phyloP scores from a whole-genome alignment of 2,888 invertebrate species.

The Sinotaia quadrata region DNA sequence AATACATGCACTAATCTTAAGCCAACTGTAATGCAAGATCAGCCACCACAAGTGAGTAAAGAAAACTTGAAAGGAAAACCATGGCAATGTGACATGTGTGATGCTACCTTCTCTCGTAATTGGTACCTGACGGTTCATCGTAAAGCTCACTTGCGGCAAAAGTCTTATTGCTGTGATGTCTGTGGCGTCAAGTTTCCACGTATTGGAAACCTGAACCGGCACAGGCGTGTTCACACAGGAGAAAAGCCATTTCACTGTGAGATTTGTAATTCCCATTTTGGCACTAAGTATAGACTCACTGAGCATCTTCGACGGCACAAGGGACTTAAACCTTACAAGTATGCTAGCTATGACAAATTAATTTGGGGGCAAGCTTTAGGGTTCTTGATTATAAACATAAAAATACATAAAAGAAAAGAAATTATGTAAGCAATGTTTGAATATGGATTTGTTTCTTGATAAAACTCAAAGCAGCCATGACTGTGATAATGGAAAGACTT shows the following conservation, averaged over 20 bases:
- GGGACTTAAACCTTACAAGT: constrained; percentile 12
- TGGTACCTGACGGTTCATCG: constrained; percentile 24
- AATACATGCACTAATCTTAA: too few species aligned
- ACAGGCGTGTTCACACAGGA: constrained; percentile 9
- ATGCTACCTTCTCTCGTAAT: background rate
- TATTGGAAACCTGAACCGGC: constrained; percentile 22
- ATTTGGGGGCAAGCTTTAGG: too few species aligned
- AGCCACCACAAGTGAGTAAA: background rate
- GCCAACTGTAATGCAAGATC: background rate
- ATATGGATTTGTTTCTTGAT: too few species aligned
- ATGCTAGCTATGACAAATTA: too few species aligned
- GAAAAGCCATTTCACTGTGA: constrained; percentile 15
- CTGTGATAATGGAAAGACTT: too few species aligned
- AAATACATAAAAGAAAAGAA: too few species aligned
- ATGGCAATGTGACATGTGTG: constrained; percentile 13
- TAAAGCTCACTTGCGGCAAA: constrained; percentile 13
- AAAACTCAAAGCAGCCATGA: too few species aligned
- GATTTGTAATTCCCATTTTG: background rate
- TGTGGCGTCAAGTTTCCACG: constrained; percentile 2
- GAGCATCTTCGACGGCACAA: constrained; percentile 12
- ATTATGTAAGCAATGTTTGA: too few species aligned
- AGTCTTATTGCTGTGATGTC: background rate
- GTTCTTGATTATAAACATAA: too few species aligned
- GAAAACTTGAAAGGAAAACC: background rate
- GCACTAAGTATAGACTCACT: constrained; percentile 1